Percentiles rank a stretch among this genome's conserved stretches.
Evolutionary conservation across 2,888 invertebrate genomes (phyloP).

Genomic region (Drosophila subsilvestris): DNA sequence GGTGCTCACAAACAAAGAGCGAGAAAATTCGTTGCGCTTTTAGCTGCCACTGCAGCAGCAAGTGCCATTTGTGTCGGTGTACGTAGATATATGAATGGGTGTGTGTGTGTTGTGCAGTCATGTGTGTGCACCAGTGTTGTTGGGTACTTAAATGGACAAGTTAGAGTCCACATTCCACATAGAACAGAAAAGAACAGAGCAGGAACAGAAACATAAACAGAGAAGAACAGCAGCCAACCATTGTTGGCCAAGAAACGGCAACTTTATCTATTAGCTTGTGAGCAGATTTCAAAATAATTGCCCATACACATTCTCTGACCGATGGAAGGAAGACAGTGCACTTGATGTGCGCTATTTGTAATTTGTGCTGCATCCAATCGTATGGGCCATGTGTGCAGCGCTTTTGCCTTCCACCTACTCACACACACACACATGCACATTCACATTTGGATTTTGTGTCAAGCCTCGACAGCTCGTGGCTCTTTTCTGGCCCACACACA

Average conservation of each 20-base stretch:
- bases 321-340: conserved; percentile 48
- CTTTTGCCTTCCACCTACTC: conserved; percentile 1
- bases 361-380: conserved; percentile 40
- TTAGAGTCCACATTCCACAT: conserved; percentile 79
- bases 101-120: conserved; percentile 31
- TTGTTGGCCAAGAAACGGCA: conserved; percentile 50
- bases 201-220: background rate
- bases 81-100: conserved; percentile 26
- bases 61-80: conserved; percentile 43
- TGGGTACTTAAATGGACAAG: conserved; percentile 74
- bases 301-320: conserved; percentile 53
- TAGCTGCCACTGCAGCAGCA: conserved; percentile 34
- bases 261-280: conserved; percentile 68
- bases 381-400: background rate
- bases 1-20: background rate
- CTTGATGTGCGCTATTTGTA: conserved; percentile 62
- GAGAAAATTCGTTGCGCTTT: background rate
- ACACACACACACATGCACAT: background rate
- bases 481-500: conserved; percentile 20
- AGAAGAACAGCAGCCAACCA: conserved; percentile 22
- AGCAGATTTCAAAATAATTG: conserved; percentile 77
- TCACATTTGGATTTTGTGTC: conserved; percentile 27
- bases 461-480: conserved; percentile 10
- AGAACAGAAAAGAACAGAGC: conserved; percentile 2
- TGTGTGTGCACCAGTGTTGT: conserved; percentile 10